Conservation (phyloP, 1,140 invertebrate species). For the Luehdorfia chinensis region DNA sequence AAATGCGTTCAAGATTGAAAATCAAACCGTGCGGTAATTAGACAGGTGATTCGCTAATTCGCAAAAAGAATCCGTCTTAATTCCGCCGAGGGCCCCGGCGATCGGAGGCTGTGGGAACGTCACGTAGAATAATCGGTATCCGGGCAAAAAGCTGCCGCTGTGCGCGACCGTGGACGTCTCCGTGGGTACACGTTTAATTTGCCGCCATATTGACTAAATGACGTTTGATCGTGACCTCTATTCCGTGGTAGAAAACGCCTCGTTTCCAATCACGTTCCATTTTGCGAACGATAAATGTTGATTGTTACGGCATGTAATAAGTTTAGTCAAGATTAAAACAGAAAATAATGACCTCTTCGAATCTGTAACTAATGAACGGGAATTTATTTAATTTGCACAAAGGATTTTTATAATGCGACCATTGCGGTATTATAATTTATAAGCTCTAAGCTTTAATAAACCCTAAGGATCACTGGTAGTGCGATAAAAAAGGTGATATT, state of each 20-base stretch:
- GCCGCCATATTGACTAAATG: constrained; percentile 28
- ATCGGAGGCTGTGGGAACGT: constrained; percentile 61
- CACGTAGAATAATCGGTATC: constrained; percentile 65
- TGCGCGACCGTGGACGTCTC: constrained; percentile 34
- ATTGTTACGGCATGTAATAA: constrained; percentile 10
- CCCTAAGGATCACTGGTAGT: too few relatives aligned
- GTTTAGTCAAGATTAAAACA: constrained; percentile 18
- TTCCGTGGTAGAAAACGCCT: constrained; percentile 5
- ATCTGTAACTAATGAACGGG: constrained; percentile 3
- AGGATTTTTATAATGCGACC: too few relatives aligned
- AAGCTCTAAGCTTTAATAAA: too few relatives aligned
- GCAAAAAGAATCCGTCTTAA: constrained; percentile 56
- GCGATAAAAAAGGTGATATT: too few relatives aligned
- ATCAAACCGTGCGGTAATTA: constrained; percentile 51
- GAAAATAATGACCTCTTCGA: neutral
- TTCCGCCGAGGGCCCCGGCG: constrained; percentile 33
- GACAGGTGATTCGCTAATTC: constrained; percentile 72
- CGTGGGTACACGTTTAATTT: constrained; percentile 29
- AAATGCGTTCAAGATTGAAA: too few relatives aligned
- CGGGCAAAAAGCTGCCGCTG: constrained; percentile 48
- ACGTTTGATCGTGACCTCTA: constrained; percentile 30
- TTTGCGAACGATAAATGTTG: too few relatives aligned
- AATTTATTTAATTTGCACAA: constrained; percentile 12
- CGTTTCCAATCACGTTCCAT: constrained; percentile 2
- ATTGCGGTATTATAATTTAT: too few relatives aligned